These are phyloP conservation scores for Tauraco hartlaubi DNA, from an alignment of 2,797 vertebrate genomes.

Conservation along the genomic window DNA sequence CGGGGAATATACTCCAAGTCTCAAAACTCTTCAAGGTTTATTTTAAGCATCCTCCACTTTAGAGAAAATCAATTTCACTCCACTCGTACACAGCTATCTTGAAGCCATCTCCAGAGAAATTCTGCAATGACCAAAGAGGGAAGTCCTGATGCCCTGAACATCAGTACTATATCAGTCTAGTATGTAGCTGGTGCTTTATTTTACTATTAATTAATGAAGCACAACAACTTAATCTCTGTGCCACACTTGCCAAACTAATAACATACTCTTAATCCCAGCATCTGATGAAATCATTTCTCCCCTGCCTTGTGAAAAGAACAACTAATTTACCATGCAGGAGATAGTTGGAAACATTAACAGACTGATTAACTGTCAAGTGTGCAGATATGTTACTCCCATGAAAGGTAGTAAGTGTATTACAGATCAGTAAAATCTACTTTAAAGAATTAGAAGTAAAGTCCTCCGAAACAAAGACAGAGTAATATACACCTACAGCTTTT, in stretches of 20 bases:
- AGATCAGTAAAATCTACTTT: not conserved
- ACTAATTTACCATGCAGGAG: not conserved
- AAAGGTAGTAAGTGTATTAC: not conserved
- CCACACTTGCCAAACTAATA: not conserved
- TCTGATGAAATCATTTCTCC: not conserved
- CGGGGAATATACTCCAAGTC: not conserved
- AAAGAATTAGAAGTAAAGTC: not conserved
- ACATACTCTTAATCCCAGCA: not conserved
- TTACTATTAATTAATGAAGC: constrained; percentile 14
- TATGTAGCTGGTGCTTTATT: not conserved
- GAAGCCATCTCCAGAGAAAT: not conserved
- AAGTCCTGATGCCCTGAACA: not conserved
- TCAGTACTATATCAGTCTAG: not conserved
- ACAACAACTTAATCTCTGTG: not conserved
- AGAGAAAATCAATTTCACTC: not conserved
- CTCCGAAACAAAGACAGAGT: not conserved
- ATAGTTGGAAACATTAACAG: not conserved
- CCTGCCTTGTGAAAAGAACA: not conserved
- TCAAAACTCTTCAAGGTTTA: not conserved
- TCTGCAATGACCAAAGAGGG: not conserved
- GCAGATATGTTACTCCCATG: not conserved
- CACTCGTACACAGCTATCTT: not conserved
- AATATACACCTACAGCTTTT: not conserved
- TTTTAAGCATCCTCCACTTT: not conserved
- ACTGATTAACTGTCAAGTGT: not conserved